These are phyloP conservation scores for Lomographa bimaculata DNA, from an alignment of 2,888 invertebrate species.

Conservation along the genomic window DNA sequence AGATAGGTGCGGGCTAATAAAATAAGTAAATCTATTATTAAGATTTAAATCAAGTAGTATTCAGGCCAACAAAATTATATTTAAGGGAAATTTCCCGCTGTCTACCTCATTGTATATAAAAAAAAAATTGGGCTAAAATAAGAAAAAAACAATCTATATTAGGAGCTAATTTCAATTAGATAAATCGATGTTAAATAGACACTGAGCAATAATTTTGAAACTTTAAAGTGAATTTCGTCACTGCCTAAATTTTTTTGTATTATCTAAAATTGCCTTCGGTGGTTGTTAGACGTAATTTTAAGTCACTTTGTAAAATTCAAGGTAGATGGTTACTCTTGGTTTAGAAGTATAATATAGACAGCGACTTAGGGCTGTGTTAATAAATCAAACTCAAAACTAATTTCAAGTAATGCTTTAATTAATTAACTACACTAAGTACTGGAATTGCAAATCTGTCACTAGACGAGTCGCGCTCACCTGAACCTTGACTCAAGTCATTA, in stretches of 20 bases:
- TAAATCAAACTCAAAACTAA: too few species aligned
- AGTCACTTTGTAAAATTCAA: slow-evolving; percentile 26
- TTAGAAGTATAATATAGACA: too few species aligned
- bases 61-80: slow-evolving; percentile 66
- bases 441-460: too few species aligned
- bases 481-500: too few species aligned
- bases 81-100: slow-evolving; percentile 63
- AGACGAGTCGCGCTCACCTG: too few species aligned
- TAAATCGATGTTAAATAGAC: slow-evolving; percentile 44
- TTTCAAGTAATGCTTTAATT: too few species aligned
- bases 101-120: slow-evolving; percentile 82
- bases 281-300: slow-evolving; percentile 43
- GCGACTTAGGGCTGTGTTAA: too few species aligned
- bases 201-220: slow-evolving; percentile 68
- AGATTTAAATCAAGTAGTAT: slow-evolving; percentile 38
- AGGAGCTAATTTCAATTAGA: slow-evolving; percentile 58
- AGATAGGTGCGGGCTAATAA: slow-evolving; percentile 9
- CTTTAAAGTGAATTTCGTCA: slow-evolving; percentile 36
- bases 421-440: too few species aligned
- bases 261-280: slow-evolving; percentile 38
- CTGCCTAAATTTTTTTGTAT: slow-evolving; percentile 38
- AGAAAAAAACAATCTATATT: slow-evolving; percentile 50
- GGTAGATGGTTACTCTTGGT: slow-evolving; percentile 25
- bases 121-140: slow-evolving; percentile 72
- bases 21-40: slow-evolving; percentile 26